phyloP scores from a whole-genome alignment of 2,888 invertebrate species.

The Perdita meconis region DNA sequence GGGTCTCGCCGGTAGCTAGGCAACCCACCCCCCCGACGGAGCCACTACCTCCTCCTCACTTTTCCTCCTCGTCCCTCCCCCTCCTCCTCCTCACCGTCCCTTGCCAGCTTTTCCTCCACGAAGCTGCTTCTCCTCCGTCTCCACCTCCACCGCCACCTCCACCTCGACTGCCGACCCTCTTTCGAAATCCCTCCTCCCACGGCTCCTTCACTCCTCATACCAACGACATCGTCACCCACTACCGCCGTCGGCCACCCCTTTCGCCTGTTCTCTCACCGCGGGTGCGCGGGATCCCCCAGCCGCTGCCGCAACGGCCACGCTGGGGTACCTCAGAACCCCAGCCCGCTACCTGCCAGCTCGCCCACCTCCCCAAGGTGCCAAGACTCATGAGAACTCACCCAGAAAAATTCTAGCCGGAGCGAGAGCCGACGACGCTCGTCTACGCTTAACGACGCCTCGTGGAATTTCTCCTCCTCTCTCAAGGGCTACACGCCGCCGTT shows the following conservation, averaged over 20 bases:
- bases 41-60: slow-evolving; percentile 69
- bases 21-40: slow-evolving; percentile 78
- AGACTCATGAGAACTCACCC: slow-evolving; percentile 73
- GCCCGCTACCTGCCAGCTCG: slow-evolving; percentile 71
- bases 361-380: slow-evolving; percentile 74
- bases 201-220: slow-evolving; percentile 62
- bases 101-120: slow-evolving; percentile 63
- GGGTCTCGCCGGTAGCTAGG: slow-evolving; percentile 84
- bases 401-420: slow-evolving; percentile 71
- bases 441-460: not conserved
- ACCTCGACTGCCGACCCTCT: slow-evolving; percentile 71
- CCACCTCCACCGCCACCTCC: slow-evolving; percentile 63
- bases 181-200: slow-evolving; percentile 72
- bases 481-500: not conserved
- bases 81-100: slow-evolving; percentile 29
- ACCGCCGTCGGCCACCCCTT: slow-evolving; percentile 48
- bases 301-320: slow-evolving; percentile 82
- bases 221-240: slow-evolving; percentile 38
- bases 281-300: slow-evolving; percentile 78
- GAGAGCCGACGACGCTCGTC: slow-evolving; percentile 50
- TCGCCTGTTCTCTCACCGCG: slow-evolving; percentile 76
- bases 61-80: slow-evolving; percentile 56
- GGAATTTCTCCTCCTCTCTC: not conserved
- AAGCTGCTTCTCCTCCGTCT: slow-evolving; percentile 60
- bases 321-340: slow-evolving; percentile 82